Percentiles rank a stretch among this genome's conserved stretches.
phyloP scores from a whole-genome alignment of 1,140 invertebrate species.

The Ylistrum balloti region DNA sequence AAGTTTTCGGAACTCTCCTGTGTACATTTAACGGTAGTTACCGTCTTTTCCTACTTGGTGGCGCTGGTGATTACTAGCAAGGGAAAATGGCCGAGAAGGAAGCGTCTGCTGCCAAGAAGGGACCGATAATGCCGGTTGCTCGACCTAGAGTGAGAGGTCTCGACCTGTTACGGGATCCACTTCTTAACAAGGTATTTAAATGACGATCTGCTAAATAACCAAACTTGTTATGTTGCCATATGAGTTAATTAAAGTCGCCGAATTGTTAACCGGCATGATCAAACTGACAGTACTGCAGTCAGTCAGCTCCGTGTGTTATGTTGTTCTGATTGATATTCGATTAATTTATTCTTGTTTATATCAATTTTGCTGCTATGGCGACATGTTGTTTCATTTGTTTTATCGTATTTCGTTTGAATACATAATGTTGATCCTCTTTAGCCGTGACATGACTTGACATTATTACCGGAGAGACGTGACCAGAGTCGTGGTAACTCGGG shows the following conservation, averaged over 20 bases:
- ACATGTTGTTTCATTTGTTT: background rate
- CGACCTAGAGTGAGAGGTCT: constrained; percentile 70
- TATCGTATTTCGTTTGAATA: background rate
- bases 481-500: background rate
- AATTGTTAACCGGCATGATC: background rate
- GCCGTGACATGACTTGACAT: background rate
- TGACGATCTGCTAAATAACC: background rate
- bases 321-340: background rate
- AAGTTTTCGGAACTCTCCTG: background rate
- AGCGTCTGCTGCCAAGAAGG: background rate
- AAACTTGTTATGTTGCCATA: too few species aligned
- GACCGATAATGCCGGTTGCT: constrained; percentile 43
- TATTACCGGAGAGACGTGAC: too few species aligned
- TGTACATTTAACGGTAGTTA: background rate
- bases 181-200: constrained; percentile 75
- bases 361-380: background rate
- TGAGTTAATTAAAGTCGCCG: too few species aligned
- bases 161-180: constrained; percentile 77
- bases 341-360: background rate
- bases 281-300: background rate
- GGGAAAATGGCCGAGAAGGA: constrained; percentile 40
- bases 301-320: too few species aligned
- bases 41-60: background rate
- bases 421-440: background rate
- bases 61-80: background rate